Percentiles rank a stretch among this genome's conserved stretches.
Conservation (phyloP, 2,797 vertebrate species). For the Neosilurus mollespiculum region DNA sequence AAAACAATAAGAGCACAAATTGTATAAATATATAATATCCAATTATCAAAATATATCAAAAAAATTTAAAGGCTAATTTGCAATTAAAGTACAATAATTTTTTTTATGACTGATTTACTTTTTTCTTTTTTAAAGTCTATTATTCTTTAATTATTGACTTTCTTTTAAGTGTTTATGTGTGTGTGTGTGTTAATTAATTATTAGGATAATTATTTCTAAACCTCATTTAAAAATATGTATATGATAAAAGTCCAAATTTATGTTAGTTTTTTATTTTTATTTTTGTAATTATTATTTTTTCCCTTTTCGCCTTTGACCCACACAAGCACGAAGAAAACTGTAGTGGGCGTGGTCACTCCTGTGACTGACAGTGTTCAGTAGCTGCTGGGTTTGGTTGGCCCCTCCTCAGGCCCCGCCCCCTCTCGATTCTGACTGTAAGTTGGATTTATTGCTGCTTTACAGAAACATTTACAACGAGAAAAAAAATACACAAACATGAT, state of each 20-base stretch:
- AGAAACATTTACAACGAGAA: constrained; percentile 39
- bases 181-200: not conserved
- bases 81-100: too few species aligned
- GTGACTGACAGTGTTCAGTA: constrained; percentile 59
- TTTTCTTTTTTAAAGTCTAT: not conserved
- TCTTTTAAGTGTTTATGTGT: not conserved
- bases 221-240: not conserved
- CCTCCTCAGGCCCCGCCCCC: constrained; percentile 47
- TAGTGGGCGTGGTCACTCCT: constrained; percentile 57
- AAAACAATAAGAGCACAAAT: not conserved
- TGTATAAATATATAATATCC: too few species aligned
- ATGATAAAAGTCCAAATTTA: not conserved
- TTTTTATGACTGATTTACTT: too few species aligned
- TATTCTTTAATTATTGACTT: not conserved
- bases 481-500: constrained; percentile 35
- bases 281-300: not conserved
- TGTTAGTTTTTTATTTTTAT: not conserved
- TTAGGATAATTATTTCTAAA: not conserved
- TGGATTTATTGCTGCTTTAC: constrained; percentile 58
- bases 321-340: constrained; percentile 47
- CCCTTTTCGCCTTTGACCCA: not conserved
- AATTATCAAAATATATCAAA: not conserved
- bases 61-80: not conserved
- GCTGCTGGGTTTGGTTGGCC: constrained; percentile 60
- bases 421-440: constrained; percentile 55